Evolutionary conservation across 2,888 invertebrate genomes (phyloP), one percentile per base, ranked within the genome.

Genomic region (Drosophila lacicola): DNA sequence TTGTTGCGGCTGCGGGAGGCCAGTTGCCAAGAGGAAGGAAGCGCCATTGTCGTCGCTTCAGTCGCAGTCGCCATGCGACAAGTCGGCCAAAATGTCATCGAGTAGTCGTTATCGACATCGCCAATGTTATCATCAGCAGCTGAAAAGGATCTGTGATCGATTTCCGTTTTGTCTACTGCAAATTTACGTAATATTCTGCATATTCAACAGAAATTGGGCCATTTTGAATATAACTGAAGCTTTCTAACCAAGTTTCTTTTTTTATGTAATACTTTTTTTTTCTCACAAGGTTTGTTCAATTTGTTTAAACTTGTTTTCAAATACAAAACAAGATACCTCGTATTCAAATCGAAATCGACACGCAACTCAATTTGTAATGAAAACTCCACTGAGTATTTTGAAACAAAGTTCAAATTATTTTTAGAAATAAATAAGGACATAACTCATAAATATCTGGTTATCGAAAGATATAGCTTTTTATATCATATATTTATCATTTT

Each of bases 11-110:
- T 60, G 60, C 54, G 42, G 51, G 44, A 41, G 66, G 50, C 49
- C 46, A 53, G 61, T 57, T 64, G 56, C 41, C 47, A 37, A 41
- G 45, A 70, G 60, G 68, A 73, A 74, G 70, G 61, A 70, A 74
- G 45, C 70, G 49, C 49, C 60, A 57, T 44, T 47, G 56, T 65
- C 44, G 44, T 21, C 19, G 54, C 37, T 14, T 14, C 58, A 56
- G 37, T 54, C 53, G 19, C 21, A 53, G 54, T 67, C 68, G 47
- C 41, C 36, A 46, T 42, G 49, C 54, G 50, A 57, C 63, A 69
- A 21, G 58, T 19, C 47, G 63, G 50, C 25, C 49, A 68, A 69
- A 78, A 61, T 68, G 63, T 70, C 65, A 68, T 46, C 63, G 37
- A 53, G 49, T 42, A 58, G 65, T 33, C 57, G 47, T 56, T 42